phyloP scores from a whole-genome alignment of 2,113 vertebrate genomes.

The Antechinus flavipes region DNA sequence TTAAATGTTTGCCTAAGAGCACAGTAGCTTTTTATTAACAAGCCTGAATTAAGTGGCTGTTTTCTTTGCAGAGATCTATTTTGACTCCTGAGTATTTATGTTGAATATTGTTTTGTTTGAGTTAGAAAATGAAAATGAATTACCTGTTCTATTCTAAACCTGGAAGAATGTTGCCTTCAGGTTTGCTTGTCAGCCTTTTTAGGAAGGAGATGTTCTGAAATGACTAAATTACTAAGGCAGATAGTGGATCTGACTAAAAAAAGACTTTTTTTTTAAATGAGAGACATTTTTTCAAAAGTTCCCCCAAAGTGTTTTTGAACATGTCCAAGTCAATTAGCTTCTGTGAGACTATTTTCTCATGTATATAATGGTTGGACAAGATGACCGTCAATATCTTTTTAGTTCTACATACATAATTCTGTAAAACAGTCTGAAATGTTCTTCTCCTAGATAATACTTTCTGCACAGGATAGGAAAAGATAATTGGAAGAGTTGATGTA shows the following conservation, averaged over 20 bases:
- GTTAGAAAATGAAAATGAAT: neutral
- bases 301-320: neutral
- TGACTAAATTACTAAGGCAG: neutral
- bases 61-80: conserved; percentile 35
- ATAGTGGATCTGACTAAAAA: neutral
- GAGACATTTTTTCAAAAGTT: neutral
- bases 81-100: neutral
- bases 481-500: neutral
- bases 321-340: neutral
- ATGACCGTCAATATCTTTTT: neutral
- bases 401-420: neutral
- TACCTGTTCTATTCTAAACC: neutral
- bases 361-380: neutral
- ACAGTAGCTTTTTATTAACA: neutral
- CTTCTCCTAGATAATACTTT: neutral
- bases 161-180: neutral
- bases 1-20: neutral
- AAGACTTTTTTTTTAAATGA: neutral
- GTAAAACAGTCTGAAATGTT: neutral
- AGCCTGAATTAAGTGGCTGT: conserved; percentile 8
- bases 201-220: neutral
- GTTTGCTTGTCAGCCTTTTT: neutral
- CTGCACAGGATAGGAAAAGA: neutral
- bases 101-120: neutral
- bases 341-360: neutral